Percentiles rank a stretch among this genome's conserved stretches.
Conservation (phyloP, 2,113 vertebrate species). For the Manacus vitellinus region DNA sequence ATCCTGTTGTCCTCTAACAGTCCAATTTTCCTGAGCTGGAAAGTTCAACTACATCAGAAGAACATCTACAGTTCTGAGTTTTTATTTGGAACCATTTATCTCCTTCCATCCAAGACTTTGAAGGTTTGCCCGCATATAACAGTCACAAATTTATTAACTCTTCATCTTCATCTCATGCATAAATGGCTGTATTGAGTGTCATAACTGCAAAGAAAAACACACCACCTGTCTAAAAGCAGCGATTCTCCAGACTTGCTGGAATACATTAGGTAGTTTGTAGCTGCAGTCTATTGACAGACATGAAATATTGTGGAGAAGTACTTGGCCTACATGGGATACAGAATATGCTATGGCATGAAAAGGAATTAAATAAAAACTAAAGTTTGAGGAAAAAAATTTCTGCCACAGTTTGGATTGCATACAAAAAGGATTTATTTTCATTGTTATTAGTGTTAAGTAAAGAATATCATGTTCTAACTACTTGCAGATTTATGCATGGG, state of each 20-base stretch:
- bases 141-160: neutral
- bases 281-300: neutral
- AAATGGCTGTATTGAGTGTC: neutral
- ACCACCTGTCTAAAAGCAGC: neutral
- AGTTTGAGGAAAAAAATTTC: neutral
- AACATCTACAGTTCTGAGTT: neutral
- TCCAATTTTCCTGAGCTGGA: neutral
- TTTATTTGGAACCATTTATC: neutral
- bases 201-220: neutral
- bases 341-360: neutral
- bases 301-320: neutral
- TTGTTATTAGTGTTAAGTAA: neutral
- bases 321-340: neutral
- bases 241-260: neutral
- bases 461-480: neutral
- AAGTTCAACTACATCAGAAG: neutral
- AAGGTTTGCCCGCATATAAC: neutral
- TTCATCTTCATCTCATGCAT: neutral
- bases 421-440: neutral
- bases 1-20: neutral
- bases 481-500: accelerated
- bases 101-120: neutral
- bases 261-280: neutral
- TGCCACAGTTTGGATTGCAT: neutral
- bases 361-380: neutral